A percentile compares a stretch with the other conserved stretches of the same genome.
Conservation (phyloP, 2,888 invertebrate species). For the Notodonta ziczac region DNA sequence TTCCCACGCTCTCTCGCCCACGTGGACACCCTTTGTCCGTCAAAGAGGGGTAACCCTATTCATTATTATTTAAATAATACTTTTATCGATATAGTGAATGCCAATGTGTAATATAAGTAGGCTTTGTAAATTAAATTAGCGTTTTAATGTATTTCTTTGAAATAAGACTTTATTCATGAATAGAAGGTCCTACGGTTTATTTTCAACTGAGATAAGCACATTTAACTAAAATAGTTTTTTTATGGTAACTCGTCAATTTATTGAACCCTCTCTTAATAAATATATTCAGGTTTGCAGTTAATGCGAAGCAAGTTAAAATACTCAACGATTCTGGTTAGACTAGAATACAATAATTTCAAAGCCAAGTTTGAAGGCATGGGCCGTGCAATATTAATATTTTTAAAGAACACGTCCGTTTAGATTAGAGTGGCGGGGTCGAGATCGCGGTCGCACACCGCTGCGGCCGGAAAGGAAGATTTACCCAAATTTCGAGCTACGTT, state of each 20-base stretch:
- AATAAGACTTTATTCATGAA: too few relatives aligned
- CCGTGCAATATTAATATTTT: conserved; percentile 50
- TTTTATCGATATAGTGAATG: neutral
- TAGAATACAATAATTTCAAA: conserved; percentile 35
- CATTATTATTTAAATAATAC: neutral
- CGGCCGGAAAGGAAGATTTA: conserved; percentile 73
- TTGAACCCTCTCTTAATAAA: too few relatives aligned
- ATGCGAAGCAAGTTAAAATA: neutral
- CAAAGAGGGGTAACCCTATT: neutral
- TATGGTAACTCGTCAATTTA: too few relatives aligned
- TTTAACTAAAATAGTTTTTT: too few relatives aligned
- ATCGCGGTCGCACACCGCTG: conserved; percentile 48
- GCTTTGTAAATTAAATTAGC: too few relatives aligned
- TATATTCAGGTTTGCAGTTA: too few relatives aligned
- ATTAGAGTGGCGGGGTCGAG: conserved; percentile 51
- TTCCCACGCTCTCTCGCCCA: conserved; percentile 1
- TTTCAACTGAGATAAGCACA: too few relatives aligned
- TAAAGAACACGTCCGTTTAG: conserved; percentile 52
- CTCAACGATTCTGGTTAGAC: neutral
- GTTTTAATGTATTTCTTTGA: too few relatives aligned
- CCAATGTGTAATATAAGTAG: too few relatives aligned
- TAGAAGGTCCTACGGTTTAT: too few relatives aligned
- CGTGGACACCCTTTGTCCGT: neutral
- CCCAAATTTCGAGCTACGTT: conserved; percentile 57
- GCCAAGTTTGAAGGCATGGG: conserved; percentile 33